Percentiles rank a stretch among this genome's conserved stretches.
These are phyloP conservation scores for Cyphomyrus plagiostoma DNA, from an alignment of 2,113 vertebrate genomes.

Conservation along the genomic window DNA sequence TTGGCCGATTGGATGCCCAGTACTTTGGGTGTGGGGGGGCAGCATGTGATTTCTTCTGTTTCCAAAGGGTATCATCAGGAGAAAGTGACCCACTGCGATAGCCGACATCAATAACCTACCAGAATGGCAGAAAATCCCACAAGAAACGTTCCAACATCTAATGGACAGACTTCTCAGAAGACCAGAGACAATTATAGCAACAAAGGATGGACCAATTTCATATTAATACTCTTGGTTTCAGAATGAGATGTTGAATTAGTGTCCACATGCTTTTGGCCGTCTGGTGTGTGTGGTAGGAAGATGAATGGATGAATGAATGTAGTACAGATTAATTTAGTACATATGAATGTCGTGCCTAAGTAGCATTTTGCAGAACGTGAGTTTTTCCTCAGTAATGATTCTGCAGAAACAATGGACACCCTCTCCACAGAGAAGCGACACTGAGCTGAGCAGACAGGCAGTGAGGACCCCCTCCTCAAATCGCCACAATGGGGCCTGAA, in stretches of 20 bases:
- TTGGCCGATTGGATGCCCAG: neutral
- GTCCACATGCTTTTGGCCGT: neutral
- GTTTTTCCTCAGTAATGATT: neutral
- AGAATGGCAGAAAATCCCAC: neutral
- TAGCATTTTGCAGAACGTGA: neutral
- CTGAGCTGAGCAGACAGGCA: neutral
- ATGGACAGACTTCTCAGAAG: neutral
- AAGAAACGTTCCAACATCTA: neutral
- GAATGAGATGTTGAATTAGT: neutral
- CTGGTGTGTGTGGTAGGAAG: neutral
- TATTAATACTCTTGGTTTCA: neutral
- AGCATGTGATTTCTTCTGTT: neutral
- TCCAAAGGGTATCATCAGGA: neutral
- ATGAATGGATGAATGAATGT: neutral
- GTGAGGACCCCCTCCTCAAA: neutral
- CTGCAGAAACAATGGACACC: neutral
- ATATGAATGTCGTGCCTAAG: neutral
- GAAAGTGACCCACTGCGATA: neutral
- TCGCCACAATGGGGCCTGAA: neutral
- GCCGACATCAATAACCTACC: neutral
- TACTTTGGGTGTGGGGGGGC: neutral
- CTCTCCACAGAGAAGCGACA: neutral
- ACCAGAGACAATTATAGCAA: neutral
- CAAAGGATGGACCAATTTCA: neutral
- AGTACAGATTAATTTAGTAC: neutral